Conservation (phyloP, 2,113 vertebrate species). For the Hydropotes inermis region DNA sequence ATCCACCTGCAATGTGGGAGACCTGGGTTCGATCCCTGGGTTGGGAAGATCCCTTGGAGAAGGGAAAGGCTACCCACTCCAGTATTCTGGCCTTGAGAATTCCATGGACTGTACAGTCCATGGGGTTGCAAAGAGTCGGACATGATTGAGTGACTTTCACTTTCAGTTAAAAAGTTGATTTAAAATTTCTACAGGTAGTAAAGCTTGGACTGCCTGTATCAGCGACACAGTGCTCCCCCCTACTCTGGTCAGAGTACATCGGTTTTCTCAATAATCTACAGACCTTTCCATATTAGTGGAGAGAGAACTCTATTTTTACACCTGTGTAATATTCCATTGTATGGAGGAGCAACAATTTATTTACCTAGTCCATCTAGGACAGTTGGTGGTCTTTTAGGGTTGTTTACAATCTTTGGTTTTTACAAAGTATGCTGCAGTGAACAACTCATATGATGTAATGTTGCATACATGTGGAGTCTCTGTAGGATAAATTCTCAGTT, state of each 20-base stretch:
- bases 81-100: no score
- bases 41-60: no score
- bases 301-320: not conserved
- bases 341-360: not conserved
- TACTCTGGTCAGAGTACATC: not conserved
- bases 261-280: not conserved
- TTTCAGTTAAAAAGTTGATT: not conserved
- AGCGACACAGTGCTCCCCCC: not conserved
- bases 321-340: not conserved
- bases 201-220: not conserved
- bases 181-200: not conserved
- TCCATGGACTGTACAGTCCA: no score
- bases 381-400: not conserved
- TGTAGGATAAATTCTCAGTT: not conserved
- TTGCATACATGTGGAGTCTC: not conserved
- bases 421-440: not conserved
- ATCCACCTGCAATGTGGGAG: no score
- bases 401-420: not conserved
- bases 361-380: not conserved
- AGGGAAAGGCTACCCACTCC: no score
- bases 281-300: not conserved
- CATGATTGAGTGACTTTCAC: no score
- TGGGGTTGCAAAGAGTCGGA: no score
- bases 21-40: no score
- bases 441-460: not conserved